Conservation (phyloP, 37 sponge, comb jelly and placozoan genomes). For the Beroe forskalii region DNA sequence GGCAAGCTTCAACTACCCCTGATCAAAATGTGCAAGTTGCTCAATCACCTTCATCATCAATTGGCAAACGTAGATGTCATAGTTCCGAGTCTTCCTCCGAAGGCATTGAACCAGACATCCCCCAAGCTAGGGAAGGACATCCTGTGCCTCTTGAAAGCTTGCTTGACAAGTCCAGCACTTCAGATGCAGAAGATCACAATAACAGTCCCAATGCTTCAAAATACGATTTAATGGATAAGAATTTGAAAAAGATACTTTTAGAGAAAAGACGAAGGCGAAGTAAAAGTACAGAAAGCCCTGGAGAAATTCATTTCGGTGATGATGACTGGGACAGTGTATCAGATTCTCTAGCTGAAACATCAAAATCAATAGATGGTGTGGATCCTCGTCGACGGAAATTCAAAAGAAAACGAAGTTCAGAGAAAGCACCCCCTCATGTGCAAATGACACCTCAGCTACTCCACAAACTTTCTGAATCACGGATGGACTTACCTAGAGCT, state of each 20-base stretch:
- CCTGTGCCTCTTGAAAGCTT: background rate
- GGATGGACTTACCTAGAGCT: background rate
- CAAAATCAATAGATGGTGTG: background rate
- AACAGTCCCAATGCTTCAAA: background rate
- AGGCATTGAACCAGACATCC: slow-evolving; percentile 13
- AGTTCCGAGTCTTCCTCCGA: slow-evolving; percentile 42
- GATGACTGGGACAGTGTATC: background rate
- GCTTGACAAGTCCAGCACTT: background rate
- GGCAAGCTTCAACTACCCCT: background rate
- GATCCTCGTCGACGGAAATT: background rate
- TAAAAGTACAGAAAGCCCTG: slow-evolving; percentile 22
- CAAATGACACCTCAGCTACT: background rate
- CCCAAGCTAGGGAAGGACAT: no score
- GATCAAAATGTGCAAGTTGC: background rate
- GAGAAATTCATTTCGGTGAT: background rate
- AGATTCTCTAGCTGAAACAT: background rate
- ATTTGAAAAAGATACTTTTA: no score
- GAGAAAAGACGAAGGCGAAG: background rate
- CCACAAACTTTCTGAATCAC: background rate
- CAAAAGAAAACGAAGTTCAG: background rate
- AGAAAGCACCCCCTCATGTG: background rate
- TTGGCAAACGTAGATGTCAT: background rate
- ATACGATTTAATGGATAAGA: no score
- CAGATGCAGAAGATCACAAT: background rate
- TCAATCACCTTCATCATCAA: background rate